These are phyloP conservation scores for Biston stratarius DNA, from an alignment of 2,888 invertebrate genomes.

Conservation along the genomic window DNA sequence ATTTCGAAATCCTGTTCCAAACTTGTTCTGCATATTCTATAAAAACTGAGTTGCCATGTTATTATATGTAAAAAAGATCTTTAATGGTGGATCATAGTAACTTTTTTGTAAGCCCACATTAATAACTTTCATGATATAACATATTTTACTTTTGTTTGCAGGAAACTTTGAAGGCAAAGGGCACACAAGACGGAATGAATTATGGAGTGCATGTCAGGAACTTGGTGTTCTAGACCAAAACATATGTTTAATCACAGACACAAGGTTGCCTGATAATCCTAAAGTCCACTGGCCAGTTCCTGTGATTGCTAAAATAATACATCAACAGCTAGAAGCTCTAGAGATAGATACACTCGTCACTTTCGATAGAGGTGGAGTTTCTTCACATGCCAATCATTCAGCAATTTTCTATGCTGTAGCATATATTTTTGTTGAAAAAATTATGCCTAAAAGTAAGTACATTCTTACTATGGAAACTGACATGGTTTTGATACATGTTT, in stretches of 20 bases:
- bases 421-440: conserved; percentile 91
- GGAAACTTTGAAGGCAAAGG: conserved; percentile 90
- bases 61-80: no score
- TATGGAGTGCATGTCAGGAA: conserved; percentile 92
- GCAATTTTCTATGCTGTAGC: conserved; percentile 94
- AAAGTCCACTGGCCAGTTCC: conserved; percentile 90
- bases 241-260: conserved; percentile 90
- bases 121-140: neutral
- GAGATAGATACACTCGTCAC: conserved; percentile 95
- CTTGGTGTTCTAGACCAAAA: conserved; percentile 93
- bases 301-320: conserved; percentile 75
- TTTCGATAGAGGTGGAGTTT: conserved; percentile 97
- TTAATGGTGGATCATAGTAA: no score
- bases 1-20: neutral
- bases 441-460: conserved; percentile 90
- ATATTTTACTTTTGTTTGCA: conserved; percentile 56
- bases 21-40: conserved; percentile 3
- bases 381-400: conserved; percentile 96
- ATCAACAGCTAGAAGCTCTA: conserved; percentile 89
- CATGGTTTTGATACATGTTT: no score
- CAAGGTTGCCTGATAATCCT: conserved; percentile 92
- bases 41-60: conserved; percentile 1
- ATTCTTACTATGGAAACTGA: no score
- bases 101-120: neutral
- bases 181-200: conserved; percentile 89